These are phyloP conservation scores for Botia almorhae DNA, from an alignment of 2,797 vertebrate genomes.

Conservation along the genomic window DNA sequence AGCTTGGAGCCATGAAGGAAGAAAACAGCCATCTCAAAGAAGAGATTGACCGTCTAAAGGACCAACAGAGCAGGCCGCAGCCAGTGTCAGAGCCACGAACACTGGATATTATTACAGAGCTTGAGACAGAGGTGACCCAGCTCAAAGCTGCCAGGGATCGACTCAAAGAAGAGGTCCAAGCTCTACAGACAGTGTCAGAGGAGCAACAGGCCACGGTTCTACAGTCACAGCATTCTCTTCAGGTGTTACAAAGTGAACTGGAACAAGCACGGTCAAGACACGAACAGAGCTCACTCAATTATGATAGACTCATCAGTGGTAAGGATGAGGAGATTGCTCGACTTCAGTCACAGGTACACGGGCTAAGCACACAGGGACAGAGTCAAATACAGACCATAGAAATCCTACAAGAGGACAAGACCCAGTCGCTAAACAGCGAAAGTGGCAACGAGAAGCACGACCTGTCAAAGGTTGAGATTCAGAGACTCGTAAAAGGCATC, in stretches of 20 bases:
- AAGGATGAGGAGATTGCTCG: conserved; percentile 88
- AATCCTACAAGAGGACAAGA: conserved; percentile 92
- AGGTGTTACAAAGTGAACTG: conserved; percentile 85
- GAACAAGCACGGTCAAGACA: conserved; percentile 84
- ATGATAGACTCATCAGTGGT: conserved; percentile 83
- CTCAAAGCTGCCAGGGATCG: conserved; percentile 80
- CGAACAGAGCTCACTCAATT: conserved; percentile 86
- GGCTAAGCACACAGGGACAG: conserved; percentile 76
- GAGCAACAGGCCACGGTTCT: conserved; percentile 83
- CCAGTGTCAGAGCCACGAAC: conserved; percentile 84
- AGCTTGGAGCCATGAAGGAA: conserved; percentile 92
- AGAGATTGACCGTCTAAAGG: conserved; percentile 89
- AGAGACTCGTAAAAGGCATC: conserved; percentile 89
- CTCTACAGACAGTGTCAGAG: conserved; percentile 80
- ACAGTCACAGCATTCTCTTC: conserved; percentile 84
- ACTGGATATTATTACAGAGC: conserved; percentile 88
- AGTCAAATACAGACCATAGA: conserved; percentile 78
- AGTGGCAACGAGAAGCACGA: conserved; percentile 96
- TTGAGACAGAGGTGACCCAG: conserved; percentile 90
- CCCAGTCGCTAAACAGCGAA: conserved; percentile 85
- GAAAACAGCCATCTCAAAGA: conserved; percentile 97
- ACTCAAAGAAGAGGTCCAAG: conserved; percentile 84
- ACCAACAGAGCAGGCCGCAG: conserved; percentile 87
- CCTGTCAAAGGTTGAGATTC: conserved; percentile 93
- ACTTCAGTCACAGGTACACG: conserved; percentile 83